phyloP scores from a whole-genome alignment of 2,888 invertebrate genomes.

The Callimorpha dominula region DNA sequence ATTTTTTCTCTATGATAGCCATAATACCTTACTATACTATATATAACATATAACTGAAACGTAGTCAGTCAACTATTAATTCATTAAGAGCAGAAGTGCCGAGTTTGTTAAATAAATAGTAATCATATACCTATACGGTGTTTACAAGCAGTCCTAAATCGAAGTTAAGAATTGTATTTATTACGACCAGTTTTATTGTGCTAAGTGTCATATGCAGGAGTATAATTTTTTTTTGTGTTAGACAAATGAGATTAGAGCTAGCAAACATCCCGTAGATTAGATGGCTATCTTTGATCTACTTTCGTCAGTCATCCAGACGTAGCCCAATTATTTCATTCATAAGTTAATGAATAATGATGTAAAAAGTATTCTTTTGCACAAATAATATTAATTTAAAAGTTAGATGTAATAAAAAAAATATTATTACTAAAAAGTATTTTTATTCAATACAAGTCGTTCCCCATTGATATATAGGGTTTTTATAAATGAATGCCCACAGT shows the following conservation, averaged over 20 bases:
- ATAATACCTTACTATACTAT: constrained; percentile 39
- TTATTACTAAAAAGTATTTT: constrained; percentile 42
- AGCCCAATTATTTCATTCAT: constrained; percentile 55
- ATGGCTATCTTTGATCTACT: constrained; percentile 22
- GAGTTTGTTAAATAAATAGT: background rate
- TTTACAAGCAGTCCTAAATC: background rate
- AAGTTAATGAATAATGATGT: constrained; percentile 59
- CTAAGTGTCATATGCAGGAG: background rate
- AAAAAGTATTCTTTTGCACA: constrained; percentile 79
- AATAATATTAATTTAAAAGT: constrained; percentile 77
- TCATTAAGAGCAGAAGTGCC: background rate
- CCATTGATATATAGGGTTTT: too few relatives aligned
- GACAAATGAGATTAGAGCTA: background rate
- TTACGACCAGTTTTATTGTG: background rate
- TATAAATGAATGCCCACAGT: too few relatives aligned
- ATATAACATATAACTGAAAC: background rate
- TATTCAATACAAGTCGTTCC: constrained; percentile 38
- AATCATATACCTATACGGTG: background rate
- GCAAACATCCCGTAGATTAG: background rate
- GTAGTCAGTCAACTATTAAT: background rate
- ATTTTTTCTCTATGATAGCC: constrained; percentile 50
- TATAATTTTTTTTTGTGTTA: background rate
- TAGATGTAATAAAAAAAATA: constrained; percentile 72
- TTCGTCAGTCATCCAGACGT: constrained; percentile 63
- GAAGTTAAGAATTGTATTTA: background rate